A percentile compares a stretch with the other conserved stretches of the same genome.
phyloP scores from a whole-genome alignment of 2,888 invertebrate species.

The Therioaphis trifolii region DNA sequence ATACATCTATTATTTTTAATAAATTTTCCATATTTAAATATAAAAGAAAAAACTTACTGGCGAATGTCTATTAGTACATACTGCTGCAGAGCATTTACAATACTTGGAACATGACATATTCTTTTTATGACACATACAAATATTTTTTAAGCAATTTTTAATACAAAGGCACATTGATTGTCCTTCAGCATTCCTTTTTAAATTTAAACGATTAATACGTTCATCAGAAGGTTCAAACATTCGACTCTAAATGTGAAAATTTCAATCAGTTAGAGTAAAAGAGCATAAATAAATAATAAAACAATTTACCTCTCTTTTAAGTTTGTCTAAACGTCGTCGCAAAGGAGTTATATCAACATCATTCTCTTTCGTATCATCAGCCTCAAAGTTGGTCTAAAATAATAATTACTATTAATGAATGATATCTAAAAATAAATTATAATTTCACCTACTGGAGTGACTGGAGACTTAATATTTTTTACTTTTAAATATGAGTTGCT shows the following conservation, averaged over 20 bases:
- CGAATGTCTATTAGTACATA: slow-evolving; percentile 46
- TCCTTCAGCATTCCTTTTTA: slow-evolving; percentile 56
- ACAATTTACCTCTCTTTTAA: slow-evolving; percentile 56
- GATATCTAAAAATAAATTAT: not conserved
- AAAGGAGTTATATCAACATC: slow-evolving; percentile 42
- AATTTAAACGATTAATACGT: slow-evolving; percentile 22
- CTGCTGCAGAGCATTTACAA: slow-evolving; percentile 51
- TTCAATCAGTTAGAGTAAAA: too few species aligned
- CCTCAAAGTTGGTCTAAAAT: not conserved
- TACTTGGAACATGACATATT: slow-evolving; percentile 48
- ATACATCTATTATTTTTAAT: too few species aligned
- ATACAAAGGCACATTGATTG: slow-evolving; percentile 53
- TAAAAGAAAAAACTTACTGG: slow-evolving; percentile 25
- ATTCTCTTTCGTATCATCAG: slow-evolving; percentile 47
- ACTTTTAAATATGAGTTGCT: slow-evolving; percentile 10
- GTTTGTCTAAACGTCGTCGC: slow-evolving; percentile 48
- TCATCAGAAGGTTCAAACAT: slow-evolving; percentile 43
- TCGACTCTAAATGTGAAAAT: slow-evolving; percentile 30
- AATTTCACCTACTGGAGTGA: slow-evolving; percentile 43
- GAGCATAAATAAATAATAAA: too few species aligned
- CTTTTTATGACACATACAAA: slow-evolving; percentile 60
- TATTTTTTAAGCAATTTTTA: slow-evolving; percentile 59
- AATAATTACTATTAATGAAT: not conserved
- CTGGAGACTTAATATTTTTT: slow-evolving; percentile 27
- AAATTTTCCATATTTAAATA: too few species aligned